Conservation (phyloP, 1,140 invertebrate species). For the Nylanderia fulva region DNA sequence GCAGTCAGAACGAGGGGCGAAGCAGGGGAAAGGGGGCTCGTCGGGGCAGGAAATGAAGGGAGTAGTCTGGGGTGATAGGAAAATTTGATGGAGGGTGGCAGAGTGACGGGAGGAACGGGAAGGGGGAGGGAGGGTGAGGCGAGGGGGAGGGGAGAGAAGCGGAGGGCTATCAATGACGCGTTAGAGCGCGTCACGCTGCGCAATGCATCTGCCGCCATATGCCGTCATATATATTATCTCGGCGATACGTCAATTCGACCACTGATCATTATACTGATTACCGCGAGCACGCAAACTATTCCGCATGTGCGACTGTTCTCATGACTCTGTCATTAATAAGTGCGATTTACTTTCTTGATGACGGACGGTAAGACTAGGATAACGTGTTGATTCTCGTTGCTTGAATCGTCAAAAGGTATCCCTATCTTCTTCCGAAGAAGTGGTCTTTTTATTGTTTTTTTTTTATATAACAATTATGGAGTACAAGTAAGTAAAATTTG, state of each 20-base stretch:
- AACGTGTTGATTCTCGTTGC: neutral
- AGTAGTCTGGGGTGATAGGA: slow-evolving; percentile 83
- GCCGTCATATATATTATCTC: slow-evolving; percentile 79
- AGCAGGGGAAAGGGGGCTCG: slow-evolving; percentile 63
- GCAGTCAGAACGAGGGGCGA: slow-evolving; percentile 27
- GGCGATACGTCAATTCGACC: slow-evolving; percentile 81
- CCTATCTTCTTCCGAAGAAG: neutral
- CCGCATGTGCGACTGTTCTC: slow-evolving; percentile 72
- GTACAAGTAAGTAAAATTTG: too few relatives aligned
- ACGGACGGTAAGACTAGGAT: slow-evolving; percentile 5
- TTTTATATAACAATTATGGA: too few relatives aligned
- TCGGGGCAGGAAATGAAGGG: slow-evolving; percentile 82
- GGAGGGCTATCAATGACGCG: slow-evolving; percentile 81
- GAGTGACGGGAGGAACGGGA: slow-evolving; percentile 47
- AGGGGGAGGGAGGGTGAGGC: neutral
- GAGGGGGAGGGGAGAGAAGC: slow-evolving; percentile 54
- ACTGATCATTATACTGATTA: slow-evolving; percentile 82
- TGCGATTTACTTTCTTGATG: slow-evolving; percentile 39
- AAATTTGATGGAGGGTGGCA: slow-evolving; percentile 84
- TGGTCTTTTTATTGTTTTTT: too few relatives aligned
- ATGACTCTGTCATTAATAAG: slow-evolving; percentile 79
- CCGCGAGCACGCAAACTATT: slow-evolving; percentile 71
- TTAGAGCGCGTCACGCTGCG: slow-evolving; percentile 81
- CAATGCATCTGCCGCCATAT: slow-evolving; percentile 80
- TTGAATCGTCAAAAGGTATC: neutral